These are phyloP conservation scores for Hydropotes inermis DNA, from an alignment of 2,113 vertebrate genomes.

Conservation along the genomic window DNA sequence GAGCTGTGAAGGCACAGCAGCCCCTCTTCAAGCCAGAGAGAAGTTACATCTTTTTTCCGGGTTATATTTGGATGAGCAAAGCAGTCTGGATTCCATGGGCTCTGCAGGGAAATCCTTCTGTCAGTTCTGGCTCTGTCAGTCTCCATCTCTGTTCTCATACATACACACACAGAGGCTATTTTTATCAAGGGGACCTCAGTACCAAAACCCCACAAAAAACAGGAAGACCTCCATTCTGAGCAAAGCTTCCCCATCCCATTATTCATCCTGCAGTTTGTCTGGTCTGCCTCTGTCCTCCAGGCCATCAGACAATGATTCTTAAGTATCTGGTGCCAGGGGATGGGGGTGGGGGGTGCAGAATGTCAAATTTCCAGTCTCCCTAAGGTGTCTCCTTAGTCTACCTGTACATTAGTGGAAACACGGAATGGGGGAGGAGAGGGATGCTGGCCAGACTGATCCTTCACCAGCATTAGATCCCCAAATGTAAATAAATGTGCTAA, in stretches of 20 bases:
- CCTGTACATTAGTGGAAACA: not conserved
- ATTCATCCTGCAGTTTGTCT: not conserved
- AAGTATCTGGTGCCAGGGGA: not conserved
- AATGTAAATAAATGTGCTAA: not conserved
- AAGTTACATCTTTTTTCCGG: not conserved
- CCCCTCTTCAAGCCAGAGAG: not conserved
- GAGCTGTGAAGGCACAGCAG: not conserved
- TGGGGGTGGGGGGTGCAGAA: accelerated
- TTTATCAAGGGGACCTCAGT: not conserved
- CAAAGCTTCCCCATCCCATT: not conserved
- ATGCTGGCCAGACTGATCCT: not conserved
- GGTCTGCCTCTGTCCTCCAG: not conserved
- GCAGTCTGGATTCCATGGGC: not conserved
- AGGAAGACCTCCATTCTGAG: not conserved
- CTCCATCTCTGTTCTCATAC: not conserved
- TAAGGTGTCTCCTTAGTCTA: not conserved
- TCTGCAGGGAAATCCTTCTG: not conserved
- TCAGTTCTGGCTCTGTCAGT: not conserved
- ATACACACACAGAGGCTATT: not conserved
- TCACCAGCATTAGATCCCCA: not conserved
- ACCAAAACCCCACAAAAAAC: not conserved
- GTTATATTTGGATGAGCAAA: not conserved
- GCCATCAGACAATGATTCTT: not conserved
- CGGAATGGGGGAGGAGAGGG: not conserved
- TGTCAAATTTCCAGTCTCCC: not conserved